Percentiles rank a stretch among this genome's conserved stretches.
These are phyloP conservation scores for Shinisaurus crocodilurus DNA, from an alignment of 2,113 vertebrate genomes.

Conservation along the genomic window DNA sequence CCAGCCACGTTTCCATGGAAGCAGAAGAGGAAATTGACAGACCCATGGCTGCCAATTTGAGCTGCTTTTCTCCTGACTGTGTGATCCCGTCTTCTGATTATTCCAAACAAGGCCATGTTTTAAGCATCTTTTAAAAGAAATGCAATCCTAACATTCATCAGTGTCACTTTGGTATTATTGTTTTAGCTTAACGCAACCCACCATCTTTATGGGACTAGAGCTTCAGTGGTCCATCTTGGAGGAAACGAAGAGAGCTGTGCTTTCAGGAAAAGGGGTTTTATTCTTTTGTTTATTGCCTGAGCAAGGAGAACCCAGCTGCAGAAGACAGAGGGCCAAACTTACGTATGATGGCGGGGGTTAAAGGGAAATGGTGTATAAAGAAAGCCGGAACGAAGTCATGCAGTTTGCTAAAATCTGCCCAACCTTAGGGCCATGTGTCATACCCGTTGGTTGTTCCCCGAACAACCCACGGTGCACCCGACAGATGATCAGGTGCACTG, in stretches of 20 bases:
- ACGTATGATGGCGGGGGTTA: not conserved
- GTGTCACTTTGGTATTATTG: not conserved
- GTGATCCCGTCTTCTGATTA: not conserved
- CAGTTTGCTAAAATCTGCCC: not conserved
- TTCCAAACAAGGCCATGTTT: not conserved
- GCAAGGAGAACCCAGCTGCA: not conserved
- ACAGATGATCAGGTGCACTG: no score
- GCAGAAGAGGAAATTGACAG: not conserved
- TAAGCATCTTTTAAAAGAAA: not conserved
- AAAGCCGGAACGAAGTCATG: not conserved
- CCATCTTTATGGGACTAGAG: not conserved
- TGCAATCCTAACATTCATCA: not conserved
- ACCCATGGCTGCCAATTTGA: not conserved
- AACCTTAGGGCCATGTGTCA: not conserved
- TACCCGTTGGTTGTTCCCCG: no score
- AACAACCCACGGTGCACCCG: no score
- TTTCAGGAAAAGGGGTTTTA: not conserved
- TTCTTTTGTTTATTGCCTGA: not conserved
- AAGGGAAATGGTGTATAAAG: not conserved
- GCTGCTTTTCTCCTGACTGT: not conserved
- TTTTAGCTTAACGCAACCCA: not conserved
- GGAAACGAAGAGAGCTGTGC: not conserved
- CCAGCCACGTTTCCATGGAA: constrained; percentile 7
- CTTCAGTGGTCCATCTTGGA: not conserved
- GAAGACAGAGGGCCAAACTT: not conserved